Percentiles rank a stretch among this genome's conserved stretches.
phyloP scores from a whole-genome alignment of 1,140 invertebrate species.

The Matsumurasca onukii region DNA sequence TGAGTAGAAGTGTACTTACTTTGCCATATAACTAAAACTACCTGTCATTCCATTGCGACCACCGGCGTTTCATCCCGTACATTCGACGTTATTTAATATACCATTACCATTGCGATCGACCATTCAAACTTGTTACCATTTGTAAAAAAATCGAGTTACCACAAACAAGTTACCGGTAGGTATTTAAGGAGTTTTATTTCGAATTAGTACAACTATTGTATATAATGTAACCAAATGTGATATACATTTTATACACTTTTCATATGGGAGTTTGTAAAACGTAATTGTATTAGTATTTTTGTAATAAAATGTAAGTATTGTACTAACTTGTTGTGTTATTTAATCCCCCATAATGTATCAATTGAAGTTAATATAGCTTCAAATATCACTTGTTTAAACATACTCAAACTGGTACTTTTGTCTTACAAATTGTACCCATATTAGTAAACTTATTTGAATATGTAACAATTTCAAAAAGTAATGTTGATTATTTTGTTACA shows the following conservation, averaged over 20 bases:
- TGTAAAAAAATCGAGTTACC: slow-evolving; percentile 21
- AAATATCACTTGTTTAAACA: no score
- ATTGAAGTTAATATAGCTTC: no score
- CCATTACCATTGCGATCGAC: slow-evolving; percentile 1
- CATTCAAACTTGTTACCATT: slow-evolving; percentile 13
- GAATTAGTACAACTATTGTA: slow-evolving; percentile 21
- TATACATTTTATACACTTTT: slow-evolving; percentile 24
- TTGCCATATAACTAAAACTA: no score
- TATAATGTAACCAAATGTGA: slow-evolving; percentile 25
- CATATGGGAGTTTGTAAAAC: slow-evolving; percentile 23
- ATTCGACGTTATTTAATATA: background rate
- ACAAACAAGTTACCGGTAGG: background rate
- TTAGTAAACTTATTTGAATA: no score
- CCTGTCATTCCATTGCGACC: background rate
- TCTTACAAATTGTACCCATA: no score
- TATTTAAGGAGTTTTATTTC: background rate
- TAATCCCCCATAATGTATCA: no score
- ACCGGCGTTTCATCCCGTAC: background rate
- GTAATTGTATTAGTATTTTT: slow-evolving; percentile 25
- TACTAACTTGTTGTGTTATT: no score
- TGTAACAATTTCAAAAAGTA: no score
- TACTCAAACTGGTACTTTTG: no score
- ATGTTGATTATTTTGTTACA: no score
- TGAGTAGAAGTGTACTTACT: no score
- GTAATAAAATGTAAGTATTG: slow-evolving; percentile 25